A percentile compares a stretch with the other conserved stretches of the same genome.
These are phyloP conservation scores for Neomicropteryx cornuta DNA, from an alignment of 1,140 invertebrate genomes.

Conservation along the genomic window DNA sequence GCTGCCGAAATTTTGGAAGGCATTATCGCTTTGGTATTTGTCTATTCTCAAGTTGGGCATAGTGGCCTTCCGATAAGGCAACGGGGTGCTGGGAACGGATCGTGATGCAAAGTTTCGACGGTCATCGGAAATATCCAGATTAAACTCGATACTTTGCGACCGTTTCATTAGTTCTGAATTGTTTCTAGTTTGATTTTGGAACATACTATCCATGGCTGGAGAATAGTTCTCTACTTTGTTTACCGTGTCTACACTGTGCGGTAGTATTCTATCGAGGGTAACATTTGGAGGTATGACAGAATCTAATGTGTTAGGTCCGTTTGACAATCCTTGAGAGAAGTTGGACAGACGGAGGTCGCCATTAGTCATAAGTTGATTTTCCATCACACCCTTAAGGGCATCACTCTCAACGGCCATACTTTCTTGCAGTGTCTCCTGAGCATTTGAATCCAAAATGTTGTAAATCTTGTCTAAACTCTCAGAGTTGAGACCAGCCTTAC, in stretches of 20 bases:
- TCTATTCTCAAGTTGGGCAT: conserved; percentile 29
- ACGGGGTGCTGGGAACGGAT: conserved; percentile 50
- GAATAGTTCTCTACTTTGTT: conserved; percentile 2
- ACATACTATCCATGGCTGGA: neutral
- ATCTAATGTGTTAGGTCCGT: neutral
- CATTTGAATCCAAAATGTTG: conserved; percentile 38
- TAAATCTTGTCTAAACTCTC: conserved; percentile 40
- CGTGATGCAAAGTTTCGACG: conserved; percentile 38
- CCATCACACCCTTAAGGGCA: no score
- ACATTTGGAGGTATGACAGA: neutral
- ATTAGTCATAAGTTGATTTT: no score
- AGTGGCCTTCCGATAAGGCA: conserved; percentile 35
- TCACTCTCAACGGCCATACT: no score
- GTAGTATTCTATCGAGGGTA: neutral
- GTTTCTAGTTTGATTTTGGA: conserved; percentile 16
- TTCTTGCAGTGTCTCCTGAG: no score
- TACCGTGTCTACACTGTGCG: neutral
- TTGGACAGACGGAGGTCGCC: neutral
- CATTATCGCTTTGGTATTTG: conserved; percentile 6
- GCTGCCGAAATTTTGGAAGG: neutral
- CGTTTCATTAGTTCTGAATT: conserved; percentile 33
- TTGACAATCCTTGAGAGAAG: conserved; percentile 3
- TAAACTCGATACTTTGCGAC: conserved; percentile 31
- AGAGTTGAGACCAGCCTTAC: conserved; percentile 37
- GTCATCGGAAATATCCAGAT: conserved; percentile 29